Percentiles rank a stretch among this genome's conserved stretches.
Conservation (phyloP, 2,888 invertebrate genomes). For the Pyrgus malvae region DNA sequence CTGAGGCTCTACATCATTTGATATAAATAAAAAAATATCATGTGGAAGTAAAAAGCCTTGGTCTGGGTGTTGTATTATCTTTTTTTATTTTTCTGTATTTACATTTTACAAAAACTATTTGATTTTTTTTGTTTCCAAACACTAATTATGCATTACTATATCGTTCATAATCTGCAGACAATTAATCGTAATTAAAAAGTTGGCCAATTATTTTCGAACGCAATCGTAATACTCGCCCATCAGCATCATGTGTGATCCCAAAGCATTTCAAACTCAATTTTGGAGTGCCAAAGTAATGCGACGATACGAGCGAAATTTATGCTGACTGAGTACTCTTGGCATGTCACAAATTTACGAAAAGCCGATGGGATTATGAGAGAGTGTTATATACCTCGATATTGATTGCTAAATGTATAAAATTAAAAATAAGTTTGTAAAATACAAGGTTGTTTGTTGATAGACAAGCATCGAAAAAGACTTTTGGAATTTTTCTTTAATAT, state of each 20-base stretch:
- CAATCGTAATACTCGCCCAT: slow-evolving; percentile 12
- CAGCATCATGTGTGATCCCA: slow-evolving; percentile 1
- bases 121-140: not conserved
- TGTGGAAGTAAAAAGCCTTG: no score
- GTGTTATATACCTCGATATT: not conserved
- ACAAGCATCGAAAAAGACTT: no score
- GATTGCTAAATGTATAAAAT: not conserved
- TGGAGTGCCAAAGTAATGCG: slow-evolving; percentile 10
- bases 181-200: slow-evolving; percentile 2
- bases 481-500: no score
- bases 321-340: slow-evolving; percentile 1
- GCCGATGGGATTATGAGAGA: slow-evolving; percentile 4
- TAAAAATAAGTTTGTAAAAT: no score
- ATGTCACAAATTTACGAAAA: slow-evolving; percentile 16
- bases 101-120: not conserved
- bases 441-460: no score
- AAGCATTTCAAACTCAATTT: slow-evolving; percentile 14
- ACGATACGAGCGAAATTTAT: slow-evolving; percentile 6
- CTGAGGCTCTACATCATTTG: no score
- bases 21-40: no score
- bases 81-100: no score
- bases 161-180: not conserved
- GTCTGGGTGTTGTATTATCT: no score
- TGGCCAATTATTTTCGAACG: slow-evolving; percentile 7
- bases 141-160: not conserved